These are phyloP conservation scores for Mythimna impura DNA, from an alignment of 2,888 invertebrate genomes.

Conservation along the genomic window DNA sequence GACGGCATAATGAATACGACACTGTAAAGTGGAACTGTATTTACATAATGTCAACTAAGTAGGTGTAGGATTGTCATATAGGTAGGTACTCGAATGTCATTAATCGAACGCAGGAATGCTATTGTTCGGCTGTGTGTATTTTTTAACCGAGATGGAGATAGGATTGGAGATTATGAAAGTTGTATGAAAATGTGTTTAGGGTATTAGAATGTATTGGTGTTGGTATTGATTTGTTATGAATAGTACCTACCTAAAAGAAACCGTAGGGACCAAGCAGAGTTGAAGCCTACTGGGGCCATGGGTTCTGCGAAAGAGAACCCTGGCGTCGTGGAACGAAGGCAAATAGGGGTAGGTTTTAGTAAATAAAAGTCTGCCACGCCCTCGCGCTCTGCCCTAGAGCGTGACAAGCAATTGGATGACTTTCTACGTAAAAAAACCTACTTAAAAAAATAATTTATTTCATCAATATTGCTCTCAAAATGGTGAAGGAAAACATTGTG, in stretches of 20 bases:
- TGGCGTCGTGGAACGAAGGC: no score
- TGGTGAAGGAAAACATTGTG: no score
- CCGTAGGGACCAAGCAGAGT: no score
- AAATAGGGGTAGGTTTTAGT: no score
- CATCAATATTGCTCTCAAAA: no score
- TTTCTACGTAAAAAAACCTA: neutral
- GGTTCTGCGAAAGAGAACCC: no score
- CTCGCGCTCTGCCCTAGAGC: no score
- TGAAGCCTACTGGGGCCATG: no score
- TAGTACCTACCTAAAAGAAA: no score
- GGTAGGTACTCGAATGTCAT: constrained; percentile 80
- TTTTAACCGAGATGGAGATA: constrained; percentile 82
- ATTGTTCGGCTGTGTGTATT: constrained; percentile 84
- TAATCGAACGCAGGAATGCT: constrained; percentile 89
- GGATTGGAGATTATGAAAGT: constrained; percentile 70
- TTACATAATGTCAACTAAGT: constrained; percentile 91
- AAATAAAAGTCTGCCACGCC: no score
- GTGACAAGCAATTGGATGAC: no score
- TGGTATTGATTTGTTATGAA: constrained; percentile 19
- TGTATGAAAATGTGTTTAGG: constrained; percentile 52
- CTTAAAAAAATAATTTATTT: neutral
- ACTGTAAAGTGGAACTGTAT: constrained; percentile 89
- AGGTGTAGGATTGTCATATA: constrained; percentile 84
- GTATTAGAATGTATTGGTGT: constrained; percentile 29
- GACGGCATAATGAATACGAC: constrained; percentile 88